Evolutionary conservation across 2,113 vertebrate species (phyloP).

Genomic region (Odocoileus virginianus): DNA sequence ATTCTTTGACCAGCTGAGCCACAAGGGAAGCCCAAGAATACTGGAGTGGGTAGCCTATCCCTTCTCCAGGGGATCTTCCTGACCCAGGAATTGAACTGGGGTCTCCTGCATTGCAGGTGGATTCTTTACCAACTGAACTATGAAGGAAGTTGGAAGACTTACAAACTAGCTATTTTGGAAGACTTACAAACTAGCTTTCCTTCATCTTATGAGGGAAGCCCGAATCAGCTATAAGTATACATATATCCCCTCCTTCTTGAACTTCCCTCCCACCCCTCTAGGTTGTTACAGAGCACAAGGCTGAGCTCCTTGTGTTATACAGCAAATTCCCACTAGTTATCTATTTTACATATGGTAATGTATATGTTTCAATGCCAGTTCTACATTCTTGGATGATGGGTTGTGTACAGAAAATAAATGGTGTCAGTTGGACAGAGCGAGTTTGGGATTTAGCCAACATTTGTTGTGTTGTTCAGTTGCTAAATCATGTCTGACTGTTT

Average conservation of each 20-base stretch:
- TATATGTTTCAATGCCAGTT: background rate
- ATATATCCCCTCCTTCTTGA: background rate
- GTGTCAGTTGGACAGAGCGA: background rate
- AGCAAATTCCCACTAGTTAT: background rate
- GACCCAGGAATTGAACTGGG: background rate
- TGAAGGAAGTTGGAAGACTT: background rate
- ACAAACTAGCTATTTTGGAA: background rate
- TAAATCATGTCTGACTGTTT: background rate
- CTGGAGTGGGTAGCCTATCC: background rate
- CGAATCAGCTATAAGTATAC: background rate
- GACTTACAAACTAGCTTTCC: background rate
- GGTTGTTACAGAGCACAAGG: background rate
- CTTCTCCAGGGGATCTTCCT: background rate
- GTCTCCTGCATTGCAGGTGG: background rate
- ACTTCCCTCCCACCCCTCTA: background rate
- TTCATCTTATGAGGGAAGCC: background rate
- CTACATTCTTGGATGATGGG: background rate
- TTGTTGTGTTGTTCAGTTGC: background rate
- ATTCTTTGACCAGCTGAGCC: background rate
- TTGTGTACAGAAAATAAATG: constrained; percentile 21
- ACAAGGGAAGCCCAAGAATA: background rate
- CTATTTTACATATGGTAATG: background rate
- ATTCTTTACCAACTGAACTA: background rate
- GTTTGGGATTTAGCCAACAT: background rate
- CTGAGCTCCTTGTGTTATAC: background rate